These are phyloP conservation scores for Lepidotrigona ventralis DNA, from an alignment of 1,140 invertebrate genomes.

Conservation along the genomic window DNA sequence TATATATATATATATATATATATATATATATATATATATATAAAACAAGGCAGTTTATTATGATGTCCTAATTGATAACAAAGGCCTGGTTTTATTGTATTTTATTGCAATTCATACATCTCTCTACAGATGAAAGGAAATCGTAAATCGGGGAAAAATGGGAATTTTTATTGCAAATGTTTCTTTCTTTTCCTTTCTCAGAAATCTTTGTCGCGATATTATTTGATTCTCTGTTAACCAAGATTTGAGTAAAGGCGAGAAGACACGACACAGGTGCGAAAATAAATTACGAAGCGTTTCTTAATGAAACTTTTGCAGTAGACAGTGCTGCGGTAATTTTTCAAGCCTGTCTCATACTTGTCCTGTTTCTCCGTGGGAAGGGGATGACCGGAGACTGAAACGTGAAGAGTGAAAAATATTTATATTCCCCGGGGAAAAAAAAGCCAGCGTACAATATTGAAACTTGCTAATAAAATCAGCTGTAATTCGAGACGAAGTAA, in stretches of 20 bases:
- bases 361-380: slow-evolving; percentile 33
- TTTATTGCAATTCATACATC: slow-evolving; percentile 5
- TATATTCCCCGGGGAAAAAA: slow-evolving; percentile 23
- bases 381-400: slow-evolving; percentile 29
- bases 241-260: background rate
- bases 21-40: background rate
- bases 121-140: background rate
- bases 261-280: slow-evolving; percentile 40
- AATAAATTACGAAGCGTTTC: slow-evolving; percentile 65
- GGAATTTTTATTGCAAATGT: background rate
- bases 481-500: background rate
- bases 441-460: background rate
- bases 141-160: background rate
- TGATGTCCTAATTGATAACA: slow-evolving; percentile 38
- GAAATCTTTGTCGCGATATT: background rate
- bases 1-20: too few species aligned
- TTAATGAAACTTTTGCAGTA: slow-evolving; percentile 66
- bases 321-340: slow-evolving; percentile 58
- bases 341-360: slow-evolving; percentile 68
- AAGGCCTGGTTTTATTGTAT: background rate
- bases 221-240: slow-evolving; percentile 15
- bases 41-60: slow-evolving; percentile 20
- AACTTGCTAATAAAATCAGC: background rate
- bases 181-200: background rate
- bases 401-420: slow-evolving; percentile 39